phyloP scores from a whole-genome alignment of 2,113 vertebrate genomes.

The Scartelaos histophorus region DNA sequence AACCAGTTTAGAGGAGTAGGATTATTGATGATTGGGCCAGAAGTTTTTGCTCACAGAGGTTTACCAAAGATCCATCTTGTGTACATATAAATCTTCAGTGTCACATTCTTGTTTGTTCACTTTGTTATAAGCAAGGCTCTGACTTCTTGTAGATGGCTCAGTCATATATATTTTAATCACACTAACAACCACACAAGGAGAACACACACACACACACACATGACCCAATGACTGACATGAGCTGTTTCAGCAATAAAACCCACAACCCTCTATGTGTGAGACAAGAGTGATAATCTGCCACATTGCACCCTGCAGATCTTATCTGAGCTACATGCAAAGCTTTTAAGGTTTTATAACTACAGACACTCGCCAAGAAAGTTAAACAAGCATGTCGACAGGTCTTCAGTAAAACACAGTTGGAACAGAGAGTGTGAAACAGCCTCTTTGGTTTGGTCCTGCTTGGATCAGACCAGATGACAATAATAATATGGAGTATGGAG shows the following conservation, averaged over 20 bases:
- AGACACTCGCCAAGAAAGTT: not conserved
- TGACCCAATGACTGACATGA: not conserved
- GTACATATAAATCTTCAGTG: not conserved
- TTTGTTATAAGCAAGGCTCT: not conserved
- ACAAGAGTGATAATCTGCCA: conserved; percentile 1
- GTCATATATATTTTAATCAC: not conserved
- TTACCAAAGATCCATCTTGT: too few relatives aligned
- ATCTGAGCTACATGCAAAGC: not conserved
- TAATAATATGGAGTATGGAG: conserved; percentile 67
- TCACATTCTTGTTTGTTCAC: too few relatives aligned
- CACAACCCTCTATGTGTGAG: not conserved
- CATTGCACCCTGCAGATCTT: not conserved
- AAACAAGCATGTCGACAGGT: conserved; percentile 5
- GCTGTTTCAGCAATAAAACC: not conserved
- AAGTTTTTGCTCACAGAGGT: not conserved
- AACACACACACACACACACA: not conserved
- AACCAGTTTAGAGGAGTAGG: not conserved
- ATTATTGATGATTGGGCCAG: not conserved
- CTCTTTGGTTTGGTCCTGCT: conserved; percentile 67
- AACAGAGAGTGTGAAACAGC: conserved; percentile 53
- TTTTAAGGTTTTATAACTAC: not conserved
- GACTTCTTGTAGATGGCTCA: not conserved
- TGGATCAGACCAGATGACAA: conserved; percentile 73
- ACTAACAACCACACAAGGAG: not conserved
- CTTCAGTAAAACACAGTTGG: conserved; percentile 51